Percentiles rank a stretch among this genome's conserved stretches.
Conservation (phyloP, 2,888 invertebrate genomes). For the Drosophila atripex region DNA sequence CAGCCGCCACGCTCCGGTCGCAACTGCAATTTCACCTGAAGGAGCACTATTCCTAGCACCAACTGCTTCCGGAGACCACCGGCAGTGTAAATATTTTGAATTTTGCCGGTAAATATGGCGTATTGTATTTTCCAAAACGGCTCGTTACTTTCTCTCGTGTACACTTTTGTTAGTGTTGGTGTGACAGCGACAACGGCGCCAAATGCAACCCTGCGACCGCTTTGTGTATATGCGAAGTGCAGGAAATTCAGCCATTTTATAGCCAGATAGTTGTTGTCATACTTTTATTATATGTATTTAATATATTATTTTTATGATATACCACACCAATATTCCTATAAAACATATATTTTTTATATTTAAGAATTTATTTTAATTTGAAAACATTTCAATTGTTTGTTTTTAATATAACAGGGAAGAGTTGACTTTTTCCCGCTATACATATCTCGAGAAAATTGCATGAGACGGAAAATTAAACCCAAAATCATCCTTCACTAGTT, state of each 20-base stretch:
- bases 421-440: neutral
- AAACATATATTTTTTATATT: neutral
- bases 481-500: too few relatives aligned
- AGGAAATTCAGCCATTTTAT: neutral
- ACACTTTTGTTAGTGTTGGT: constrained; percentile 52
- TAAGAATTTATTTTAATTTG: neutral
- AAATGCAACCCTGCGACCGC: constrained; percentile 66
- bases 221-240: constrained; percentile 58
- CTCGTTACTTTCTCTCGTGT: constrained; percentile 77
- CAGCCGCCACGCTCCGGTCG: constrained; percentile 20
- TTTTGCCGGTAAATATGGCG: constrained; percentile 83
- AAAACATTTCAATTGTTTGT: neutral
- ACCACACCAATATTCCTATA: neutral
- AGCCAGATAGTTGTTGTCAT: neutral
- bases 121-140: constrained; percentile 82
- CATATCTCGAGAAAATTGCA: too few relatives aligned
- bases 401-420: neutral
- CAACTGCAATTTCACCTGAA: constrained; percentile 11
- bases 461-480: too few relatives aligned
- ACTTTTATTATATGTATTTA: too few relatives aligned
- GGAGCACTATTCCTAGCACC: constrained; percentile 36
- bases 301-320: too few relatives aligned
- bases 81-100: constrained; percentile 82
- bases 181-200: constrained; percentile 55
- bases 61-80: constrained; percentile 49